Conservation (phyloP, 1,140 invertebrate species). For the Megalopta genalis region DNA sequence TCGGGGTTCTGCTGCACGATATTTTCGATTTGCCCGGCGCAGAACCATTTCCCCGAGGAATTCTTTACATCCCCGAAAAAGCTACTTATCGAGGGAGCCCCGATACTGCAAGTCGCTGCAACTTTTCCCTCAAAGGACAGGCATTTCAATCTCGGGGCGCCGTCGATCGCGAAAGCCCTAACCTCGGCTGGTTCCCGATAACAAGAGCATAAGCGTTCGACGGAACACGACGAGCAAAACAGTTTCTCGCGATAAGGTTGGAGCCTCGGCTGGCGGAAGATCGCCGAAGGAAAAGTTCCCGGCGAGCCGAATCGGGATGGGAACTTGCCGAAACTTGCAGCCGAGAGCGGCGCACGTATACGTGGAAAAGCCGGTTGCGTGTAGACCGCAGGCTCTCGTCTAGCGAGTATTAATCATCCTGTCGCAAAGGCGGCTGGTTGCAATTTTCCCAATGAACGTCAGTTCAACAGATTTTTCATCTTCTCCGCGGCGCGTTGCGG, state of each 20-base stretch:
- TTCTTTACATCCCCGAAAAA: too few relatives aligned
- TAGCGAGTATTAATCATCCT: conserved; percentile 67
- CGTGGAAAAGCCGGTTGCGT: background rate
- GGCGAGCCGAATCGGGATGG: background rate
- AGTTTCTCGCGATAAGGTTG: conserved; percentile 33
- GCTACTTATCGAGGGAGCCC: too few relatives aligned
- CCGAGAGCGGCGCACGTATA: conserved; percentile 42
- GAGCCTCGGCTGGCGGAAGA: conserved; percentile 4
- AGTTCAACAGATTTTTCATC: conserved; percentile 64
- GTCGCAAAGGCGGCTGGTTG: conserved; percentile 47
- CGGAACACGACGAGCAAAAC: background rate
- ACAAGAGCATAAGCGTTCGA: background rate
- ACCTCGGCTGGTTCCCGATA: background rate
- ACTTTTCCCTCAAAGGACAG: background rate
- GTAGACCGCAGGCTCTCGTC: conserved; percentile 7
- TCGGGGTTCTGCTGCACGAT: too few relatives aligned
- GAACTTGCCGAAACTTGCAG: conserved; percentile 49
- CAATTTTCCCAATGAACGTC: conserved; percentile 69
- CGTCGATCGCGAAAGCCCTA: background rate
- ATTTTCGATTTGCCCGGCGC: too few relatives aligned
- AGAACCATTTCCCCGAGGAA: too few relatives aligned
- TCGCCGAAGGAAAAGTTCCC: conserved; percentile 45
- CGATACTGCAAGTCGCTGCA: too few relatives aligned
- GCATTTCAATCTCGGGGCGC: background rate
- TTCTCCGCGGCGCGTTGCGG: background rate